phyloP scores from a whole-genome alignment of 1,140 invertebrate genomes.

The Drosophila grimshawi region DNA sequence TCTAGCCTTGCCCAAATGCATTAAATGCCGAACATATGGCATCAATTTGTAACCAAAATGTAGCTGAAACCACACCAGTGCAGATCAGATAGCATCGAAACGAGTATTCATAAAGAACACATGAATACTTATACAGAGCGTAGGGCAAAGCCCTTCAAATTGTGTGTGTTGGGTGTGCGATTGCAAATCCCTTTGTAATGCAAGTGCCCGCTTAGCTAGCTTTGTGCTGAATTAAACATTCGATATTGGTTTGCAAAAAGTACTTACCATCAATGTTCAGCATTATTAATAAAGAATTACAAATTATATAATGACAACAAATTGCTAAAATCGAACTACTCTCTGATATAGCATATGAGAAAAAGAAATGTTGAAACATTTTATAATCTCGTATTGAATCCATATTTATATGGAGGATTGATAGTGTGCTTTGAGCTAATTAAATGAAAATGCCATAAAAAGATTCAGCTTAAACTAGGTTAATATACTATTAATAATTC shows the following conservation, averaged over 20 bases:
- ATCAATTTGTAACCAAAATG: slow-evolving; percentile 72
- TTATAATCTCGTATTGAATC: no score
- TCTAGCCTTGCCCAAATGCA: slow-evolving; percentile 31
- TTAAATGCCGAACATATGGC: slow-evolving; percentile 77
- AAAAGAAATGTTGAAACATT: no score
- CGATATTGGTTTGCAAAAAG: not conserved
- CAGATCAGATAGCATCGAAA: slow-evolving; percentile 26
- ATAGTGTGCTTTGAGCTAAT: no score
- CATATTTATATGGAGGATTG: no score
- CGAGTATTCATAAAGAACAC: slow-evolving; percentile 35
- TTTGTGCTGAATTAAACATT: slow-evolving; percentile 16
- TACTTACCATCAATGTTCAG: not conserved
- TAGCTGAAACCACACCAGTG: slow-evolving; percentile 19
- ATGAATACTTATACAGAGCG: slow-evolving; percentile 9
- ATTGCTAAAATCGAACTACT: no score
- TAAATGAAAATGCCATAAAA: no score
- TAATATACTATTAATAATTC: no score
- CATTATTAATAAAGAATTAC: not conserved
- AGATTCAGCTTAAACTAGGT: no score
- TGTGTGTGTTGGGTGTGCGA: not conserved
- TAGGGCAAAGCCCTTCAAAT: not conserved
- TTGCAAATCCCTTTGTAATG: slow-evolving; percentile 9
- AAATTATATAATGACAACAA: no score
- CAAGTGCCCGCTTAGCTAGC: slow-evolving; percentile 8
- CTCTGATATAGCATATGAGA: no score